Evolutionary conservation across 2,888 invertebrate genomes (phyloP), one percentile per base, ranked within the genome.

Genomic region (Lutraria lutraria): DNA sequence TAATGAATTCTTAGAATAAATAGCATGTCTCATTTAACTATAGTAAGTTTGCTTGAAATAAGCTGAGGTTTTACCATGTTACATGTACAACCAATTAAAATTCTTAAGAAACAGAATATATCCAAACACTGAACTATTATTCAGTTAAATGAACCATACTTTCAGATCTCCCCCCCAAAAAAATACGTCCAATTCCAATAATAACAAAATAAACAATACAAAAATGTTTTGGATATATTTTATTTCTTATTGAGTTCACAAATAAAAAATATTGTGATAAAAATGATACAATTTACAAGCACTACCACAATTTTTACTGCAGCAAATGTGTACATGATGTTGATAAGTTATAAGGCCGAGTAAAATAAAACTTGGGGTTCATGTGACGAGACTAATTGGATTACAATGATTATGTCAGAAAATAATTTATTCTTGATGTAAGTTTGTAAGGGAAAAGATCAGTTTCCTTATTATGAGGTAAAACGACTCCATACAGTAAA

Each of bases 171-270:
- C 25, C 21, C 21, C 16, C 79, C 21, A 0, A 29, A 31, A 43
- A 25, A 25, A 68, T 25, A 68, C 12, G 21, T 76, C 31, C 21
- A 53, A 85, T 10, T 68, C 43, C 56, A 79, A 72, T 63, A 85
- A 81, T 63, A 34, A 76, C 4, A 76, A 43, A 29, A 53, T 72
- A 60, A 76, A 53, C 19, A 19, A 76, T 25, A 82, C 68, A 82
- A 72, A 29, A 13, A 34, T 68, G 25, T 63, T 54, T 54, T 87
- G 87, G 87, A 87, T 87, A 87, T 87, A 87, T 87, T 86, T 87
- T 87, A 87, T 85, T 85, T 87, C 53, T 81, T 56, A 54, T 54
- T 76, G 4, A 76, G 19, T 34, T 8, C 31, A 76, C 76, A 76
- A n/a, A 0, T 31, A 16, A 56, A 19, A 56, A 19, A 56, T 19